Base-by-base conservation (phyloP, 92 coral and sea anemone genomes). In the Phenganax marumi region DNA sequence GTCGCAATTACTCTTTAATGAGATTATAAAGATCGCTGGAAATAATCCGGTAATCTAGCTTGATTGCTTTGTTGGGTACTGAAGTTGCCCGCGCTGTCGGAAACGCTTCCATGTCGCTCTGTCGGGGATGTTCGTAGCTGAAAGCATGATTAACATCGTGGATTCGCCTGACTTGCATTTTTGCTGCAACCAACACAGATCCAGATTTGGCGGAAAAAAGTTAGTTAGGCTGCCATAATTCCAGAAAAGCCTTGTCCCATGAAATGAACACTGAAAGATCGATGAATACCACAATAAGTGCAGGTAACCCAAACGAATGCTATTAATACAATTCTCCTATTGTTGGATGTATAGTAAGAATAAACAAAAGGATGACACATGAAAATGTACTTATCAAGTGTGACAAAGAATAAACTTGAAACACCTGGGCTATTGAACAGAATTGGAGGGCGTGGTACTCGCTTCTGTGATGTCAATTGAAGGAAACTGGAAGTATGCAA, bases 341-440 rank as follows among this genome's bases (percentile, higher is more conserved):
- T 56, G 19, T 56, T n/a, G 43, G 43, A 33, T 33, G 43, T 33
- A 33, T 33, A 33, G 43, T 33, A 33, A 33, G 43, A 33, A 33
- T 33, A 33, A 33, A 62, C 1, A 17, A 62, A 62, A 19, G 68
- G 33, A 62, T 62, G 13, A 10, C 68, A 19, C 33, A 19, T 62
- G 68, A 62, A 62, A 8, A 62, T 62, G 33, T 62, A 62, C 43
- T 0, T 62, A 23, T 62, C 68, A 8, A 62, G 68, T 19, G 68
- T 62, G 33, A 33, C 68, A 23, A 62, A 62, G 68, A 62, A 62
- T 8, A 62, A 39, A 62, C 68, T 62, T 12, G 43, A 62, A 62
- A 62, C 43, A 18, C 68, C 63, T 16, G 63, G 3, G 63, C 12
- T 14, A 14, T 11, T 6, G 19, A 10, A 56, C 63, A 56, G 63